phyloP scores from a whole-genome alignment of 2,888 invertebrate species.

The Ceramica pisi region DNA sequence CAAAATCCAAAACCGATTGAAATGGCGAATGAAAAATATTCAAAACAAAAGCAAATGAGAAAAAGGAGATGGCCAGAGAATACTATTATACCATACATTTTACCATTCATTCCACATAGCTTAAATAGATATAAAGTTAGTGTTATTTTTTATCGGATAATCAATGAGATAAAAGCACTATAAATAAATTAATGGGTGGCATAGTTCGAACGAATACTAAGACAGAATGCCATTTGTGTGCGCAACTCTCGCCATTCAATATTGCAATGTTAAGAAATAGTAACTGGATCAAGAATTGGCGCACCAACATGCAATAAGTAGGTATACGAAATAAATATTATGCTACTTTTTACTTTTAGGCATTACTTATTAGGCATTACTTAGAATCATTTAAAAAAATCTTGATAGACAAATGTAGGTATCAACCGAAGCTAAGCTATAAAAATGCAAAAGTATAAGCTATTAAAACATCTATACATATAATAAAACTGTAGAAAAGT shows the following conservation, averaged over 20 bases:
- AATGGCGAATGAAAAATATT: neutral
- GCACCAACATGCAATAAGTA: conserved; percentile 75
- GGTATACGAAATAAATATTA: conserved; percentile 72
- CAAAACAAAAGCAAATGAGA: neutral
- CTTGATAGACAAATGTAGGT: neutral
- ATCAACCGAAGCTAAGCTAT: no score
- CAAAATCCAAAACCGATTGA: neutral
- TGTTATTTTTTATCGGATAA: conserved; percentile 6
- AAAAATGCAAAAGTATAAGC: no score
- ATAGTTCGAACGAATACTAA: conserved; percentile 67
- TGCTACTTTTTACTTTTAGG: conserved; percentile 47
- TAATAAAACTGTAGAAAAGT: no score
- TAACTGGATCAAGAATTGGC: conserved; percentile 83
- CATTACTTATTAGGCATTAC: conserved; percentile 11
- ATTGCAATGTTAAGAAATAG: conserved; percentile 86
- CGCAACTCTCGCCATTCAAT: conserved; percentile 80
- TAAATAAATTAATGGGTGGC: conserved; percentile 64
- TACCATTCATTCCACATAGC: neutral
- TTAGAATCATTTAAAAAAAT: conserved; percentile 22
- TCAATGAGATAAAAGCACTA: conserved; percentile 27
- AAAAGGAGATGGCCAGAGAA: neutral
- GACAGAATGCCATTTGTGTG: conserved; percentile 76
- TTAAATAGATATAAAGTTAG: neutral
- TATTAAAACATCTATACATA: no score
- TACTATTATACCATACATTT: neutral